Percentiles rank a stretch among this genome's conserved stretches.
Evolutionary conservation across 2,113 vertebrate genomes (phyloP).

Genomic region (Eptatretus burgeri): DNA sequence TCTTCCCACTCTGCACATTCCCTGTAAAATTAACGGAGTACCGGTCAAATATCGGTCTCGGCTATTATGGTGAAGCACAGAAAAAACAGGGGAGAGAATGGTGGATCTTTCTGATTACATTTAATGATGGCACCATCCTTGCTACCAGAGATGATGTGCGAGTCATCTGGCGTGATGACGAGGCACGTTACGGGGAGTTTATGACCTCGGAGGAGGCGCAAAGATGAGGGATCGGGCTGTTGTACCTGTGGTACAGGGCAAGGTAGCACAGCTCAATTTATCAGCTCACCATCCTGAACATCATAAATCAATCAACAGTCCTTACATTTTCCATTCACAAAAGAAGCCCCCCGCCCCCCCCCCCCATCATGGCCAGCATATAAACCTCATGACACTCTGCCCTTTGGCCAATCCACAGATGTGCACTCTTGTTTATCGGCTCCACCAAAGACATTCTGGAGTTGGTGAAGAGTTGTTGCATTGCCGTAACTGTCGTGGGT

Average conservation of each 20-base stretch:
- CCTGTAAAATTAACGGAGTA: slow-evolving; percentile 18
- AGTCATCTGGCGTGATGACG: slow-evolving; percentile 47
- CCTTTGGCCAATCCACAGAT: too few species aligned
- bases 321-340: too few species aligned
- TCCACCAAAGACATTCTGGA: too few species aligned
- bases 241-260: slow-evolving; percentile 16
- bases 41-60: neutral
- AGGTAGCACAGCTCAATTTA: too few species aligned
- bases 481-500: too few species aligned
- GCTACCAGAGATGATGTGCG: slow-evolving; percentile 44
- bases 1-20: slow-evolving; percentile 50
- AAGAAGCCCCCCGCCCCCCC: too few species aligned
- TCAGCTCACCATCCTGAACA: too few species aligned
- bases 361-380: too few species aligned
- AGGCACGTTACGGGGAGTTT: slow-evolving; percentile 61
- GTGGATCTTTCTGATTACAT: slow-evolving; percentile 34
- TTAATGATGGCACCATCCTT: slow-evolving; percentile 87
- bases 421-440: too few species aligned
- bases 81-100: neutral
- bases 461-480: too few species aligned
- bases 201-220: slow-evolving; percentile 48
- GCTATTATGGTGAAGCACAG: neutral
- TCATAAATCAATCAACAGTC: too few species aligned
- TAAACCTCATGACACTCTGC: too few species aligned
- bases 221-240: slow-evolving; percentile 26